Conservation (phyloP, 2,113 vertebrate species). For the Oophaga pumilio region DNA sequence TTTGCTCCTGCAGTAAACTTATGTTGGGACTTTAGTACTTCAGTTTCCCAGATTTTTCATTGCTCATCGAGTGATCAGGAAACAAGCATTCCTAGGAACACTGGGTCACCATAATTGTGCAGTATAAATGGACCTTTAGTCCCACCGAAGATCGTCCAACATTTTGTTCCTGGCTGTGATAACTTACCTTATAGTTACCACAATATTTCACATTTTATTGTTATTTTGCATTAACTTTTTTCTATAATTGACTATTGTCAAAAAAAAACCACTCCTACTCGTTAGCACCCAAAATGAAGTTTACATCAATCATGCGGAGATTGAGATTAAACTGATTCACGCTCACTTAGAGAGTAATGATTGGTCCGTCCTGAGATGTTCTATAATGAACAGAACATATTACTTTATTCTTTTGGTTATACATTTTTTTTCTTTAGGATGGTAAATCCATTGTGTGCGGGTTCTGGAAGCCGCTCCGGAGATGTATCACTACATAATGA, state of each 20-base stretch:
- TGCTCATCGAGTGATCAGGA: too few relatives aligned
- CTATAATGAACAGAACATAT: background rate
- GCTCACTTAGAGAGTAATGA: background rate
- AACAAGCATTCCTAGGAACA: too few relatives aligned
- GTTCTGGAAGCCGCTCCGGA: background rate
- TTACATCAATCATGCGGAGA: background rate
- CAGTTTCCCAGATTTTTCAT: too few relatives aligned
- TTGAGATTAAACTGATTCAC: background rate
- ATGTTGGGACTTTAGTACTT: too few relatives aligned
- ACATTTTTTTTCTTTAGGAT: background rate
- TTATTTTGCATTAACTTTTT: background rate
- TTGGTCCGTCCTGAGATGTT: background rate
- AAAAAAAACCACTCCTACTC: background rate
- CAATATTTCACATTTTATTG: too few relatives aligned
- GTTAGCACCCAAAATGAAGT: background rate
- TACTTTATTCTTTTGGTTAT: background rate
- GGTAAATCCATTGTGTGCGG: background rate
- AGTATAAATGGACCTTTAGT: too few relatives aligned
- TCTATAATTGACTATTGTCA: background rate
- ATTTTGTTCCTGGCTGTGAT: too few relatives aligned
- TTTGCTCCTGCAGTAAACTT: too few relatives aligned
- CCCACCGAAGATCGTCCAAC: too few relatives aligned
- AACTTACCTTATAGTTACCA: too few relatives aligned
- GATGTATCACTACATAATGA: conserved; percentile 25
- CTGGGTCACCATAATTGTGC: too few relatives aligned